phyloP scores from a whole-genome alignment of 1,140 invertebrate species.

The Capitella teleta region DNA sequence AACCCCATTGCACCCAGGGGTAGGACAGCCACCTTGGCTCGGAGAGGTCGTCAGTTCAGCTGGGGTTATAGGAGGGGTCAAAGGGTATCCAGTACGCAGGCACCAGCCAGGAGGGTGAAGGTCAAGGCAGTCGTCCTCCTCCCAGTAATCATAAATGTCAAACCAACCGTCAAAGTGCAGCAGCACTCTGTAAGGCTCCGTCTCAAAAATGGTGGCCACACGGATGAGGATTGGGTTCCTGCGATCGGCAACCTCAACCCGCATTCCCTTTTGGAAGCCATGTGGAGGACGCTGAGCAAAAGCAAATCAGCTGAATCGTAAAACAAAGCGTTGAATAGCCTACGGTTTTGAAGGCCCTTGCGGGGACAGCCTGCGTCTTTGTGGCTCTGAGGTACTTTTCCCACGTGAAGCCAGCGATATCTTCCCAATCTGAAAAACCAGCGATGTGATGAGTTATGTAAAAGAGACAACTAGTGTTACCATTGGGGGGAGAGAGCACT shows the following conservation, averaged over 20 bases:
- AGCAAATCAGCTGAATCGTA: neutral
- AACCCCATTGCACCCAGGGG: conserved; percentile 42
- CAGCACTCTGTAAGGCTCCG: conserved; percentile 69
- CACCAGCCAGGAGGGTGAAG: conserved; percentile 39
- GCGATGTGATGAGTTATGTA: conserved; percentile 1
- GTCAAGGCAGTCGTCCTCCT: conserved; percentile 45
- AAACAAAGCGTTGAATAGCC: conserved; percentile 10
- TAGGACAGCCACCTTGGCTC: conserved; percentile 37
- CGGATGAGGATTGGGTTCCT: conserved; percentile 69
- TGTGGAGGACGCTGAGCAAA: conserved; percentile 36
- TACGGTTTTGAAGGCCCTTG: conserved; percentile 62
- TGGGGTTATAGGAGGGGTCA: conserved; percentile 62
- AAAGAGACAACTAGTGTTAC: conserved; percentile 17
- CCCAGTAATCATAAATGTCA: conserved; percentile 72
- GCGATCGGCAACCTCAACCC: conserved; percentile 34
- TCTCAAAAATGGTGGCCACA: conserved; percentile 69
- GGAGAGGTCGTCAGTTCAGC: too few relatives aligned
- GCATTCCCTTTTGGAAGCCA: conserved; percentile 32
- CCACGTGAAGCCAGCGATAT: conserved; percentile 68
- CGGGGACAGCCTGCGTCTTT: conserved; percentile 63
- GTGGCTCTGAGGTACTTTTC: conserved; percentile 68
- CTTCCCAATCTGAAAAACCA: conserved; percentile 51
- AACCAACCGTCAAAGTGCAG: conserved; percentile 88
- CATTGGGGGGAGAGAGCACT: conserved; percentile 72
- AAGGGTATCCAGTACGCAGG: conserved; percentile 68